Conservation (phyloP, 2,888 invertebrate genomes). For the Reticulitermes lucifugus region DNA sequence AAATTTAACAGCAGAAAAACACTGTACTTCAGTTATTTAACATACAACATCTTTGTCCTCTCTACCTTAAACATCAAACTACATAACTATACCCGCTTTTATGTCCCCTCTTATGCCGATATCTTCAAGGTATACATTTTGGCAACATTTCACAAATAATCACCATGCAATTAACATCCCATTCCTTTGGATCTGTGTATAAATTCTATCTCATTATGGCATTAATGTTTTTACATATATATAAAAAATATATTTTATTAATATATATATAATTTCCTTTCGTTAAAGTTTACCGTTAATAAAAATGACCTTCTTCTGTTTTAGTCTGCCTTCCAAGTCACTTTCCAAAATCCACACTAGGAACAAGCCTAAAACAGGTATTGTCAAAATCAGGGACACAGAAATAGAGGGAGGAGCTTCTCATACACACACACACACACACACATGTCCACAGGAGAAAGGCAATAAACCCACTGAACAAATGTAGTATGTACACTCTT, state of each 20-base stretch:
- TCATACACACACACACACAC: background rate
- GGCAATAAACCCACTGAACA: slow-evolving; percentile 5
- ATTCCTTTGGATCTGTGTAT: background rate
- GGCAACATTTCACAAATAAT: background rate
- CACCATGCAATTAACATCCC: background rate
- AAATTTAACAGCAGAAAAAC: background rate
- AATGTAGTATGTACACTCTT: slow-evolving; percentile 5
- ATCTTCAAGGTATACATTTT: slow-evolving; percentile 1
- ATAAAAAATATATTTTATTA: slow-evolving; percentile 11
- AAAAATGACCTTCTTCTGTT: background rate
- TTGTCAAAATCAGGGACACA: background rate
- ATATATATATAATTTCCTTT: slow-evolving; percentile 17
- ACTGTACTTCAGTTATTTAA: background rate
- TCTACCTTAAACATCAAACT: background rate
- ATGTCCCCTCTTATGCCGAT: background rate
- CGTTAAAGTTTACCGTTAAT: slow-evolving; percentile 14
- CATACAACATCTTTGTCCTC: background rate
- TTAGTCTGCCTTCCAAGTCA: background rate
- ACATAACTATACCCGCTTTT: slow-evolving; percentile 26
- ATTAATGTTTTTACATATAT: background rate
- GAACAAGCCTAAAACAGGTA: background rate
- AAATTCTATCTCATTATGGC: slow-evolving; percentile 7
- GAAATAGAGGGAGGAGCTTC: background rate
- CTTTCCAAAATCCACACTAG: background rate
- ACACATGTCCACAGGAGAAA: background rate